Evolutionary conservation across 2,113 vertebrate genomes (phyloP), one percentile per base, ranked within the genome.

Genomic region (Apodemus sylvaticus): DNA sequence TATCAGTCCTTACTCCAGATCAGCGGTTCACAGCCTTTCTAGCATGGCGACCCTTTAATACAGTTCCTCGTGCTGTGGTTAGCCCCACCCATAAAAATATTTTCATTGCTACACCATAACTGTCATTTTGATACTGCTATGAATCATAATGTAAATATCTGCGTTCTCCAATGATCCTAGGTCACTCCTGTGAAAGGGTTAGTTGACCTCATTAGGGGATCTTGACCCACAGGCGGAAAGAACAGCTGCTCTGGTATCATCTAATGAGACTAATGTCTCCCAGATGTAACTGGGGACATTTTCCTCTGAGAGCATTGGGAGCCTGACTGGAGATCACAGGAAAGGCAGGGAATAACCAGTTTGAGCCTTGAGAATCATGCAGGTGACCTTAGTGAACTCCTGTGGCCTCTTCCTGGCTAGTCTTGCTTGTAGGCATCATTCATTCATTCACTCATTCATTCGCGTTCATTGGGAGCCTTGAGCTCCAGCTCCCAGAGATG

Each of bases 281-380:
- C 55, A 58, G 31, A 24, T 1, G 1, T 19, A 4, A 0, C 24
- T 24, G 8, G 29, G 36, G 3, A n/a, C 10, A 29, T n/a, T 39
- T 29, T 87, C 31, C 62, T 31, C 5, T 6, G 45, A 48, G 24
- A 39, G 36, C 39, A 22, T 16, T 68, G 0, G 20, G 60, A 48
- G 17, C 36, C 8, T 34, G 29, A 4, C 36, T 12, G 12, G 5
- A 81, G 71, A 19, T 55, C 5, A 7, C 0, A 0, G 19, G 31
- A 64, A 58, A 60, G 45, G 13, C 14, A 68, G 36, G 31, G 39
- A 45, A 34, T 0, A 1, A 7, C 1, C 39, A 1, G 55, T 0
- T 26, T 19, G 8, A 22, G 19, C 7, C 29, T 36, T 29, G 1
- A 73, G 86, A 88, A 13, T 55, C 36, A 17, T 12, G 22, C 14